Evolutionary conservation across 2,888 invertebrate species (phyloP).

Genomic region (Dryobota labecula): DNA sequence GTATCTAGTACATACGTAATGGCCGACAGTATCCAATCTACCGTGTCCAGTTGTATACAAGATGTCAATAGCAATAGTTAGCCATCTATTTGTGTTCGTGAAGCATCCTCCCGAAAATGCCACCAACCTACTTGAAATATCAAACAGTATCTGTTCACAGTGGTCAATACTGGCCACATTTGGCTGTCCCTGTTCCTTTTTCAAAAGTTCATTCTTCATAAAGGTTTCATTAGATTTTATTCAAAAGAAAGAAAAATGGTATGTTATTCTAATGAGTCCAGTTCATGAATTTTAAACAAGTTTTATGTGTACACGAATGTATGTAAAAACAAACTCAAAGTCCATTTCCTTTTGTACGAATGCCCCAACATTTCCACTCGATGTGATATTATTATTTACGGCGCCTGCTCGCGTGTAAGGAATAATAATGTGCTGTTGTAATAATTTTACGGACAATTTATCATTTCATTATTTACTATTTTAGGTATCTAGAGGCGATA

Average conservation of each 20-base stretch:
- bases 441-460: slow-evolving; percentile 59
- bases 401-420: slow-evolving; percentile 58
- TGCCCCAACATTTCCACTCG: slow-evolving; percentile 57
- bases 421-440: slow-evolving; percentile 62
- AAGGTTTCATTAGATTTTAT: neutral
- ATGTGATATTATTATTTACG: slow-evolving; percentile 66
- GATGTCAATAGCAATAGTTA: slow-evolving; percentile 38
- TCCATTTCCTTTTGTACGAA: slow-evolving; percentile 63
- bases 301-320: slow-evolving; percentile 43
- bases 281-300: slow-evolving; percentile 47
- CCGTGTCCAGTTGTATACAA: slow-evolving; percentile 36
- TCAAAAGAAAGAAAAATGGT: slow-evolving; percentile 19
- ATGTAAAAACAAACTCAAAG: slow-evolving; percentile 60
- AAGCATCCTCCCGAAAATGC: neutral
- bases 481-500: slow-evolving; percentile 11
- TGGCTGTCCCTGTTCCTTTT: slow-evolving; percentile 6
- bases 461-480: slow-evolving; percentile 47
- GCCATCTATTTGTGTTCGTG: slow-evolving; percentile 25
- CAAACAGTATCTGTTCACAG: slow-evolving; percentile 6
- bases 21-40: slow-evolving; percentile 12
- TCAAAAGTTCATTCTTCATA: slow-evolving; percentile 6
- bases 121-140: slow-evolving; percentile 33
- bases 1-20: slow-evolving; percentile 32
- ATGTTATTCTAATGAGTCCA: slow-evolving; percentile 38
- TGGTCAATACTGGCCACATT: slow-evolving; percentile 15